Evolutionary conservation across 2,888 invertebrate species (phyloP).

Genomic region (Diloba caeruleocephala): DNA sequence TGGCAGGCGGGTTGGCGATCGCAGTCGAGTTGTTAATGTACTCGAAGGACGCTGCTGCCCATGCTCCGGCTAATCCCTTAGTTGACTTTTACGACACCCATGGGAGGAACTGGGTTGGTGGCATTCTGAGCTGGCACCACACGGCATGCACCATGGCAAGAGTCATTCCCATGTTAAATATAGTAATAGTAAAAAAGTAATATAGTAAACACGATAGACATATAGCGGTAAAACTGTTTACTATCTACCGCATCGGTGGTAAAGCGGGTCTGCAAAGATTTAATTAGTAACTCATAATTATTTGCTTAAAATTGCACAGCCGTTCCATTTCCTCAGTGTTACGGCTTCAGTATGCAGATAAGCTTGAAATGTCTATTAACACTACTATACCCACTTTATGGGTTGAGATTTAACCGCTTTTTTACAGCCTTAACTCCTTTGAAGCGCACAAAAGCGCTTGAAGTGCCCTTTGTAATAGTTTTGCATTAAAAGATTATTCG

Average conservation of each 20-base stretch:
- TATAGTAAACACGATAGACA: no score
- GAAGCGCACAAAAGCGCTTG: conserved; percentile 28
- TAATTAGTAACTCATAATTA: conserved; percentile 23
- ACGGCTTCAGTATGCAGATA: conserved; percentile 30
- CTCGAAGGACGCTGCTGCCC: no score
- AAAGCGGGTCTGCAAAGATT: not conserved
- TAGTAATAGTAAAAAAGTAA: no score
- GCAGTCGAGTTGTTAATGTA: no score
- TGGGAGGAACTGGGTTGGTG: no score
- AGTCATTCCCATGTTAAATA: no score
- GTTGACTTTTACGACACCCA: no score
- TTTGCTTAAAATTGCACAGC: conserved; percentile 14
- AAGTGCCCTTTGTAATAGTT: conserved; percentile 30
- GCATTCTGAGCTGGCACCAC: no score
- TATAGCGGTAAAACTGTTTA: no score
- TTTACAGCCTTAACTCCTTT: conserved; percentile 29
- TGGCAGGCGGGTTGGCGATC: no score
- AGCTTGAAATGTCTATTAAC: conserved; percentile 41
- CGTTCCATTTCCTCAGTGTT: conserved; percentile 19
- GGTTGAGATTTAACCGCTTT: conserved; percentile 43
- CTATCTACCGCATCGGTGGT: not conserved
- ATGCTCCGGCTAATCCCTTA: no score
- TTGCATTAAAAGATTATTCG: conserved; percentile 27
- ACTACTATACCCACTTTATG: conserved; percentile 31
- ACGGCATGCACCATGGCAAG: no score